Evolutionary conservation across 1,140 invertebrate species (phyloP), one percentile per base, ranked within the genome.

Genomic region (Drosophila kohkoa): DNA sequence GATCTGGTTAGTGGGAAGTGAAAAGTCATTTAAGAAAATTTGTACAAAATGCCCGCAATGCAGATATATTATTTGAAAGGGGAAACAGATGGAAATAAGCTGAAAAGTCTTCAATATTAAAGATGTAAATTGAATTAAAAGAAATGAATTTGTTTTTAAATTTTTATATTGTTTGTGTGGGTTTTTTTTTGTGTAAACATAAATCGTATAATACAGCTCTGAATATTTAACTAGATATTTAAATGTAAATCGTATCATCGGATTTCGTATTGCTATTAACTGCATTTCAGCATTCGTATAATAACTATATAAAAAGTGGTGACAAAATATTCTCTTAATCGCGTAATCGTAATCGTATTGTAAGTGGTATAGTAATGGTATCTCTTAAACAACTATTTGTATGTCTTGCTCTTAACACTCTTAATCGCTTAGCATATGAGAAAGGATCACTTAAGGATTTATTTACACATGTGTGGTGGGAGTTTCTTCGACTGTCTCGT

Each of bases 391-490:
- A 38, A 10, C 38, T 57, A 59, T 38, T 30, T 67, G 55, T 74
- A 67, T 67, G 45, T 67, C 69, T 88, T 57, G 72, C 82, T 25
- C 20, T 79, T 88, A 77, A 72, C 82, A 80, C 63, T 85, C 83
- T 89, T 87, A 87, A 78, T 75, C 85, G 85, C 85, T 88, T 88
- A 88, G 85, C 85, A 88, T 88, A 88, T 71, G 77, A 88, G 81
- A 72, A 89, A 89, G 85, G 85, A 89, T 89, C 85, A 89, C 85
- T 89, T 89, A 79, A 81, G 85, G 81, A 79, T 58, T 82, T 89
- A 89, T 90, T 85, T 89, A 89, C 85, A 89, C 85, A 85, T 65
- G 75, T 89, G 68, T 75, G 75, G 77, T 75, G 75, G 77, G 79
- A 20, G 45, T 85, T 71, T 59, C 71, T 67, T 74, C 75, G 35